A percentile compares a stretch with the other conserved stretches of the same genome.
phyloP scores from a whole-genome alignment of 2,888 invertebrate species.

The Cataglyphis livida region DNA sequence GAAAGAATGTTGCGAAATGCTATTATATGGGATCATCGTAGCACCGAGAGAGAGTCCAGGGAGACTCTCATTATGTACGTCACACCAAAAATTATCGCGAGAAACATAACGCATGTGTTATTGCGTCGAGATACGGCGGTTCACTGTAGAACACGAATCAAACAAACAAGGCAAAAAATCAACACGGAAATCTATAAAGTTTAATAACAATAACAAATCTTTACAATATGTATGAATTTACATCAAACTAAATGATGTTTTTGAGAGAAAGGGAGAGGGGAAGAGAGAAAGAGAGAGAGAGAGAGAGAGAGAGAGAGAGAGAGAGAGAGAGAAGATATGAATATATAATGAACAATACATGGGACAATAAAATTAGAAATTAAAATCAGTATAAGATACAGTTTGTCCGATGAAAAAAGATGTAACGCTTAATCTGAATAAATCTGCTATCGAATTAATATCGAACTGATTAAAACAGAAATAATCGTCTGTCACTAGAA shows the following conservation, averaged over 20 bases:
- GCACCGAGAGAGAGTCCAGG: slow-evolving; percentile 9
- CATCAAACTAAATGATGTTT: neutral
- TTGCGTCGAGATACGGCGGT: slow-evolving; percentile 3
- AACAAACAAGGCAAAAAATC: neutral
- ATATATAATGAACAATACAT: neutral
- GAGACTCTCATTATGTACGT: slow-evolving; percentile 32
- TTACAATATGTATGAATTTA: neutral
- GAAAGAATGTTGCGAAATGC: slow-evolving; percentile 63
- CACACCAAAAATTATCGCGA: slow-evolving; percentile 29
- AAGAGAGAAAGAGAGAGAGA: too few species aligned
- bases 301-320: too few species aligned
- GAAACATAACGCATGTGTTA: slow-evolving; percentile 14
- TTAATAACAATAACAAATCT: neutral
- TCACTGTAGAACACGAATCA: slow-evolving; percentile 11
- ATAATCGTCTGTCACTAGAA: neutral
- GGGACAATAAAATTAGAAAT: slow-evolving; percentile 17
- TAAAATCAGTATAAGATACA: neutral
- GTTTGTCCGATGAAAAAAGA: neutral
- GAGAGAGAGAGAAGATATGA: neutral
- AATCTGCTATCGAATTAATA: neutral
- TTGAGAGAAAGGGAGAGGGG: neutral
- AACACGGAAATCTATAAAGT: neutral
- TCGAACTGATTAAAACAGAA: neutral
- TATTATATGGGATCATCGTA: slow-evolving; percentile 57
- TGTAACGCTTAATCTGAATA: neutral